Base-by-base conservation (phyloP, 2,888 invertebrate genomes). In the Lymantria monacha region DNA sequence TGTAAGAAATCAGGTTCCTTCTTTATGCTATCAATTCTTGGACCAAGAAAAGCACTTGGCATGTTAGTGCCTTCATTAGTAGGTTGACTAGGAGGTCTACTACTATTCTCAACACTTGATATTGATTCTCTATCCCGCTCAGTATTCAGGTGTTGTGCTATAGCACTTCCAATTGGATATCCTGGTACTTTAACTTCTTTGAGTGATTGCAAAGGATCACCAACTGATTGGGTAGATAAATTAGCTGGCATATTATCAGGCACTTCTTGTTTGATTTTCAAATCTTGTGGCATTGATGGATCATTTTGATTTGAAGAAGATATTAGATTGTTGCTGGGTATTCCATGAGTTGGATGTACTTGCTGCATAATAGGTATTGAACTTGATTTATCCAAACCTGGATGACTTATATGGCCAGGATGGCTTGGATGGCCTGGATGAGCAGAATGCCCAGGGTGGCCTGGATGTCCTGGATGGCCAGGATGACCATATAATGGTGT, bases 171-270 rank as follows among this genome's bases (percentile, higher is more conserved):
- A 42, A 93, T 92, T 53, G 94, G 93, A 73, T 94, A 94, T 36
- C 95, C 95, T 38, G 95, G 95, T 9, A 96, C 95, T 91, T 96
- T 96, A 0, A 96, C 95, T 79, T 96, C 96, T 75, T 95, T 95
- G 9, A 96, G 84, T 62, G 95, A 95, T 72, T 96, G 96, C 59
- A 96, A 76, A 3, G 96, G 96, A 87, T 96, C 95, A 30, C 93
- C 81, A 48, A 89, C 86, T 51, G 86, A 83, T 56, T 92, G 92
- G 44, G 93, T 91, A 41, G 92, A 91, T 41, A 91, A 71, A 70
- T 91, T 91, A 46, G 90, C 88, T 53, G 93, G 87, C 69, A 90
- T 79, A 60, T 78, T 86, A 58, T 92, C 92, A 57, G 92, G 89
- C 69, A 93, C 72, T 89, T 93, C 84, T 85, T 91, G 87, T 65